Percentiles rank a stretch among this genome's conserved stretches.
Evolutionary conservation across 2,888 invertebrate species (phyloP).

Genomic region (Abscondita cerata): DNA sequence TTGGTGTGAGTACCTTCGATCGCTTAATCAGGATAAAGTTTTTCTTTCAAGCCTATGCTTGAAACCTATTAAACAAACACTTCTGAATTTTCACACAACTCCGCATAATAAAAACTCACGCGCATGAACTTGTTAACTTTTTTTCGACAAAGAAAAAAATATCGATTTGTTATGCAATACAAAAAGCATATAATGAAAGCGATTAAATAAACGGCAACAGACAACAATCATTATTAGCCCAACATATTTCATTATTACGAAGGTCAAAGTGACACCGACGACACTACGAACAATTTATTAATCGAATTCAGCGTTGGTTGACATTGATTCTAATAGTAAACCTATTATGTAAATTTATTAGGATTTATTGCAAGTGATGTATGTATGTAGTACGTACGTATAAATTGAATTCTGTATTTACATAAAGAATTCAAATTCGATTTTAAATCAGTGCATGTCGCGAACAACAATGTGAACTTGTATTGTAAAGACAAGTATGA

Average conservation of each 20-base stretch:
- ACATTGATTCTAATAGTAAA: conserved; percentile 12
- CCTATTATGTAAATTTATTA: conserved; percentile 10
- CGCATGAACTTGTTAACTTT: neutral
- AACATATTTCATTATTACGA: conserved; percentile 32
- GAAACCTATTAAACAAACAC: too few species aligned
- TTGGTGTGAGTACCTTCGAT: conserved; percentile 38
- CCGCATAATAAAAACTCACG: too few species aligned
- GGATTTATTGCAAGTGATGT: conserved; percentile 7
- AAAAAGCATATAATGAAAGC: neutral
- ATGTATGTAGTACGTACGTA: neutral
- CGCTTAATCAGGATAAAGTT: conserved; percentile 1
- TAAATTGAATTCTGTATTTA: too few species aligned
- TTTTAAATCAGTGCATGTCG: too few species aligned
- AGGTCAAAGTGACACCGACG: conserved; percentile 23
- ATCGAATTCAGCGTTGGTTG: conserved; percentile 8
- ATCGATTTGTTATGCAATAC: too few species aligned
- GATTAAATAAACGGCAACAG: conserved; percentile 25
- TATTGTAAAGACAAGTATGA: too few species aligned
- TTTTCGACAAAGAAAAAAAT: too few species aligned
- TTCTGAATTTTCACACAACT: too few species aligned
- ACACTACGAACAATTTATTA: conserved; percentile 14
- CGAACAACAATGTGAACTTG: too few species aligned
- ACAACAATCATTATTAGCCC: too few species aligned
- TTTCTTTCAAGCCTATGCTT: neutral
- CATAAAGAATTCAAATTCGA: too few species aligned